Conservation (phyloP, 1,140 invertebrate genomes). For the Teleogryllus occipitalis region DNA sequence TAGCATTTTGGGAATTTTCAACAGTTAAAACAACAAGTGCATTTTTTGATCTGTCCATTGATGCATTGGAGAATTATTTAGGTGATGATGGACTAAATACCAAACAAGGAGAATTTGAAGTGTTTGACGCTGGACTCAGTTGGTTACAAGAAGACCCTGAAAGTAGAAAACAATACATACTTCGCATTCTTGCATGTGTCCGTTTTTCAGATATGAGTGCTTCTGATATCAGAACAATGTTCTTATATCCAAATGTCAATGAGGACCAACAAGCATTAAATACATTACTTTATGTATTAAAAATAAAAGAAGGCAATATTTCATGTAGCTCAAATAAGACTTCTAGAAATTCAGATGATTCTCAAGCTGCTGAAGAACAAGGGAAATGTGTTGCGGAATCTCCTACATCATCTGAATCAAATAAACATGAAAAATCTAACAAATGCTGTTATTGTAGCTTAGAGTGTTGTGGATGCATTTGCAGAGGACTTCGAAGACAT, state of each 20-base stretch:
- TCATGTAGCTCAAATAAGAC: background rate
- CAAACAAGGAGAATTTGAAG: slow-evolving; percentile 34
- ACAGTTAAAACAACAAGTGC: slow-evolving; percentile 33
- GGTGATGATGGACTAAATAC: slow-evolving; percentile 21
- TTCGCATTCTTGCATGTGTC: slow-evolving; percentile 32
- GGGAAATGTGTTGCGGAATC: background rate
- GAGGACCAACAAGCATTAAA: slow-evolving; percentile 23
- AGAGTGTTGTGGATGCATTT: background rate
- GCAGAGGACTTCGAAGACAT: background rate
- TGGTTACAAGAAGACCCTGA: slow-evolving; percentile 38
- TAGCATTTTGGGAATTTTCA: slow-evolving; percentile 30
- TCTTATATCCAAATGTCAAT: slow-evolving; percentile 24
- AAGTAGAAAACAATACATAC: slow-evolving; percentile 31
- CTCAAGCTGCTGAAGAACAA: background rate
- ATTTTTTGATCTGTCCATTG: slow-evolving; percentile 35
- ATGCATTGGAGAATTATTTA: slow-evolving; percentile 24
- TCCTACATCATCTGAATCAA: background rate
- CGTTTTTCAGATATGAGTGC: slow-evolving; percentile 26
- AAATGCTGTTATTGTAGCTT: background rate
- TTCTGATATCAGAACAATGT: slow-evolving; percentile 27
- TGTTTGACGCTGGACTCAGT: slow-evolving; percentile 36
- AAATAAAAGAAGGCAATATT: slow-evolving; percentile 23
- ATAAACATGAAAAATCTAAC: background rate
- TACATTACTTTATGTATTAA: slow-evolving; percentile 25
- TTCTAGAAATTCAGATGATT: background rate